Percentiles rank a stretch among this genome's conserved stretches.
Evolutionary conservation across 2,113 vertebrate species (phyloP).

Genomic region (Protobothrops mucrosquamatus): DNA sequence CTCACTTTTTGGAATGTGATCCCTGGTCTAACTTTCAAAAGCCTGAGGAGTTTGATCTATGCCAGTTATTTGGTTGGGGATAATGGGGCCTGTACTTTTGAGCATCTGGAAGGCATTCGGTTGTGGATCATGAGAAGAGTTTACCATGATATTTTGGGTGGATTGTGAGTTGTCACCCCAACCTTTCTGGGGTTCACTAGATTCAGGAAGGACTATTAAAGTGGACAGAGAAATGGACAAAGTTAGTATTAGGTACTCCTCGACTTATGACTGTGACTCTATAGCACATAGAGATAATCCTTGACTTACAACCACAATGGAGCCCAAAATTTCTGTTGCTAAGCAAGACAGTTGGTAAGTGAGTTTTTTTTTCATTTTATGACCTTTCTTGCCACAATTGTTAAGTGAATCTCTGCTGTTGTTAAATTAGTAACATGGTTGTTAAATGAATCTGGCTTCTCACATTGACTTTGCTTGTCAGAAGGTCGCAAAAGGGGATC

Average conservation of each 20-base stretch:
- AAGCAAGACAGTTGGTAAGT: not conserved
- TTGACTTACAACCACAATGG: too few relatives aligned
- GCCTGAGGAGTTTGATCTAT: not conserved
- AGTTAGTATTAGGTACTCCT: not conserved
- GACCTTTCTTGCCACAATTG: not conserved
- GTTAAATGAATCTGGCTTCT: not conserved
- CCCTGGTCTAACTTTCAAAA: not conserved
- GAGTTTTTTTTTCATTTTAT: not conserved
- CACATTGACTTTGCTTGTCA: not conserved
- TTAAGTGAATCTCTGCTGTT: not conserved
- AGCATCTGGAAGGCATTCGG: not conserved
- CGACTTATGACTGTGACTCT: not conserved
- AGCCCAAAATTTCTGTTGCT: not conserved
- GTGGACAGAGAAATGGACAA: not conserved
- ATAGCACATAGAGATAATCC: too few relatives aligned
- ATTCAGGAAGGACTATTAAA: not conserved
- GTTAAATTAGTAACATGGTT: not conserved
- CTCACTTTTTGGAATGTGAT: not conserved
- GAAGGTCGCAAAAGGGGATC: not conserved
- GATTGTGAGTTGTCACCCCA: not conserved
- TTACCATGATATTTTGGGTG: not conserved
- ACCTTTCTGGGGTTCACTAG: not conserved
- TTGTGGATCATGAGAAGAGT: not conserved
- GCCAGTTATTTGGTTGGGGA: not conserved
- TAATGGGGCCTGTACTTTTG: not conserved